Conservation (phyloP, 2,888 invertebrate species). For the Epiperipatus broadwayi region DNA sequence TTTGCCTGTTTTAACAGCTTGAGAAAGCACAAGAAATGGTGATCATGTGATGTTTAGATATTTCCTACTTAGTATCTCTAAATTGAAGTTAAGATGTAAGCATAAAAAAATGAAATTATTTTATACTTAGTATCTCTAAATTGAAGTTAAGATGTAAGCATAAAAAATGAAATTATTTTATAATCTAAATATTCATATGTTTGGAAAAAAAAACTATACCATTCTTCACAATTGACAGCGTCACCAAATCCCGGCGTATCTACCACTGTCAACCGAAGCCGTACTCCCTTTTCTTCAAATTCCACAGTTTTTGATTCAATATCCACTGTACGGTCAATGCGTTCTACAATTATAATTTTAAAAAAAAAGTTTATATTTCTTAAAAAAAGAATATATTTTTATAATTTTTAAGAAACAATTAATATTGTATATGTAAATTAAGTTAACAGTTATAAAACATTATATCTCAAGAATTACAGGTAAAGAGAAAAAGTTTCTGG, state of each 20-base stretch:
- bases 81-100: too few relatives aligned
- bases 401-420: neutral
- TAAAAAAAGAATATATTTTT: neutral
- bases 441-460: too few relatives aligned
- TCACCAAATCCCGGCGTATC: constrained; percentile 92
- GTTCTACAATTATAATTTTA: constrained; percentile 28
- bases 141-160: too few relatives aligned
- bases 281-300: constrained; percentile 80
- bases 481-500: too few relatives aligned
- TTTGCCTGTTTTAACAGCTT: too few relatives aligned
- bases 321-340: constrained; percentile 38
- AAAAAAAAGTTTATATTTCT: constrained; percentile 11
- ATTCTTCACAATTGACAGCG: constrained; percentile 70
- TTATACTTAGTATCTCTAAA: too few relatives aligned
- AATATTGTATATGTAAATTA: too few relatives aligned
- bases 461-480: too few relatives aligned
- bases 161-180: constrained; percentile 1
- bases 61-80: too few relatives aligned
- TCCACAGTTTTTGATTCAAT: constrained; percentile 61
- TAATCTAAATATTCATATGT: constrained; percentile 23
- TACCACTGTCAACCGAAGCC: constrained; percentile 68
- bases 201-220: constrained; percentile 21
- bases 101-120: too few relatives aligned
- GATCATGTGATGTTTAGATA: too few relatives aligned
- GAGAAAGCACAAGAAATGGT: too few relatives aligned